phyloP scores from a whole-genome alignment of 2,888 invertebrate genomes.

The Papilio elwesi region DNA sequence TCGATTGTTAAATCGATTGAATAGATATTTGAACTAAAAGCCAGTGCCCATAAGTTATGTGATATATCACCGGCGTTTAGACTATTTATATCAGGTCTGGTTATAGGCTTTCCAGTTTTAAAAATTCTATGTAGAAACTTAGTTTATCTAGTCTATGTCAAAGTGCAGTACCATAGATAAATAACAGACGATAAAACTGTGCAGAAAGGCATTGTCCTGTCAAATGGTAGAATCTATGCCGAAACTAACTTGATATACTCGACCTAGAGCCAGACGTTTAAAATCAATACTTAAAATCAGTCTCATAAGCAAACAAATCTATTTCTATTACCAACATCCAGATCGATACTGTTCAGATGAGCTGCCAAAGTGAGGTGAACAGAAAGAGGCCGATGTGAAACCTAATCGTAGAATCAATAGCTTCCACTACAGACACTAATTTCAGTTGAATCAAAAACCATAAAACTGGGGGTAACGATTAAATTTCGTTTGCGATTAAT shows the following conservation, averaged over 20 bases:
- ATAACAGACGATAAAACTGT: too few species aligned
- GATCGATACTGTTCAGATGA: not conserved
- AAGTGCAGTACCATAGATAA: too few species aligned
- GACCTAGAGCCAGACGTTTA: slow-evolving; percentile 52
- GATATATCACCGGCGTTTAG: too few species aligned
- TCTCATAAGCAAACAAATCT: slow-evolving; percentile 74
- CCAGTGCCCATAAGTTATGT: too few species aligned
- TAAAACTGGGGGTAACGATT: slow-evolving; percentile 7
- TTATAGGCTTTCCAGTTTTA: too few species aligned
- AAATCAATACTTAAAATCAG: slow-evolving; percentile 80
- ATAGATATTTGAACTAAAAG: too few species aligned
- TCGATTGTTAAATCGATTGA: not conserved
- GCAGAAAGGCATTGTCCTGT: not conserved
- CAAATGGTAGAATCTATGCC: not conserved
- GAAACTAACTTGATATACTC: not conserved
- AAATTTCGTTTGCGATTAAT: not conserved
- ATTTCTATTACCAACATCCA: slow-evolving; percentile 30
- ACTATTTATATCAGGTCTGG: too few species aligned
- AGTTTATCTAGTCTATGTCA: too few species aligned
- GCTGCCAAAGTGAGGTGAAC: not conserved
- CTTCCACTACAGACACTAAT: slow-evolving; percentile 55
- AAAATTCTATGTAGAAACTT: too few species aligned
- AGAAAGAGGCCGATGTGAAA: too few species aligned
- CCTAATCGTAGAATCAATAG: slow-evolving; percentile 42
- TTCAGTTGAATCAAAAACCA: slow-evolving; percentile 44